Evolutionary conservation across 2,888 invertebrate species (phyloP), one percentile per base, ranked within the genome.

Genomic region (Drosophila pullipes): DNA sequence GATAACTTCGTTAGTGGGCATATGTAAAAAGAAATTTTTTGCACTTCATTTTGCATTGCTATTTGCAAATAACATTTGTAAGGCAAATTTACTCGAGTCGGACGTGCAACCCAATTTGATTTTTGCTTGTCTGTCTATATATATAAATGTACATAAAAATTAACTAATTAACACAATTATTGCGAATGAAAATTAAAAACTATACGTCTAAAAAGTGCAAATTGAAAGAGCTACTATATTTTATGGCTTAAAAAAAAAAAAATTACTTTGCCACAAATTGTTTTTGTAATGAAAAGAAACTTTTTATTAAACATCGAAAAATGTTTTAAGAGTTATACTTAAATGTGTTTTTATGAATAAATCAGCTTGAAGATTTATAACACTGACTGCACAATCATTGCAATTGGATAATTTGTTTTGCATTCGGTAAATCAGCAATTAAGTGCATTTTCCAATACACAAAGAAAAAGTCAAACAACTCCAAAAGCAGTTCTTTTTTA

Each of bases 1-100:
- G 85, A 89, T 85, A 85, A 87, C 87, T 85, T 89, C 83, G 83
- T 87, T 89, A 88, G 90, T 83, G 68, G 49, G 61, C 65, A 84
- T 67, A 67, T 76, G 74, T 13, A 62, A 78, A 62, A 58, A 69
- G 11, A 64, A 71, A 47, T 52, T 76, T 52, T 50, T 61, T 64
- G 53, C 55, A 58, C 25, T 58, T 41, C 63, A 69, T 65, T 52
- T 60, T 64, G 11, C 58, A 37, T 50, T 44, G 53, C 50, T 74
- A 66, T 87, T 87, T 76, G 67, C 64, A 69, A 66, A 55, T 61
- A 59, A 68, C 59, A 84, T 84, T 89, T 76, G 81, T 60, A 61
- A 58, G 30, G 58, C 62, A 72, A 69, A 84, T 73, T 67, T 75
- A 69, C 64, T 62, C 37, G 57, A 50, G 31, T 52, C 65, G 52